phyloP scores from a whole-genome alignment of 2,888 invertebrate species.

The Meiosimyza platycephala region DNA sequence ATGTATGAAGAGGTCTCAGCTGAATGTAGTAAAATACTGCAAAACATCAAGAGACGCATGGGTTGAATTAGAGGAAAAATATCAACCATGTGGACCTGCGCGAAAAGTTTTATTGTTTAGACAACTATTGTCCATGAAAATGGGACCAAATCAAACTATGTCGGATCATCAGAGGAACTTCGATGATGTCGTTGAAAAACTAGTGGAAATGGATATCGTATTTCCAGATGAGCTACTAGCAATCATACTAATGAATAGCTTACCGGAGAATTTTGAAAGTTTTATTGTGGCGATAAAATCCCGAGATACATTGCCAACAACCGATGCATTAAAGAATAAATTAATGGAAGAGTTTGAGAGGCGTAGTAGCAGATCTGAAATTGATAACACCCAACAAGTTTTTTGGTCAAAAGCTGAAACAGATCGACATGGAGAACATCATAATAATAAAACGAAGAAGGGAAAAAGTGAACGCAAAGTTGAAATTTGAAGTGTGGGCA shows the following conservation, averaged over 20 bases:
- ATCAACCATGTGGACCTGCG: slow-evolving; percentile 37
- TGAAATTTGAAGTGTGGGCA: slow-evolving; percentile 2
- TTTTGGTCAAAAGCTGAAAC: background rate
- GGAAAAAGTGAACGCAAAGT: background rate
- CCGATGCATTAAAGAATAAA: background rate
- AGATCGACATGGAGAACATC: no score
- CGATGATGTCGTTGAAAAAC: slow-evolving; percentile 31
- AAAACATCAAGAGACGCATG: slow-evolving; percentile 35
- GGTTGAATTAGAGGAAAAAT: slow-evolving; percentile 36
- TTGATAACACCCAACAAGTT: no score
- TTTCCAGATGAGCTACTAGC: background rate
- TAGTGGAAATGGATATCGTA: slow-evolving; percentile 13
- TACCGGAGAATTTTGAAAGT: slow-evolving; percentile 14
- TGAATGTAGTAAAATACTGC: slow-evolving; percentile 37
- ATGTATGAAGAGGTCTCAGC: slow-evolving; percentile 39
- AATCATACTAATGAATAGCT: slow-evolving; percentile 15
- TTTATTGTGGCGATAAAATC: slow-evolving; percentile 41
- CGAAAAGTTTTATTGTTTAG: slow-evolving; percentile 39
- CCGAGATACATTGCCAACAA: slow-evolving; percentile 35
- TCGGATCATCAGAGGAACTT: slow-evolving; percentile 37
- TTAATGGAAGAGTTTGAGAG: no score
- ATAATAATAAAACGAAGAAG: background rate
- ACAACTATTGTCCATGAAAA: slow-evolving; percentile 29
- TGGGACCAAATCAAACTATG: slow-evolving; percentile 33
- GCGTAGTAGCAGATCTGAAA: no score